Base-by-base conservation (phyloP, 1,140 invertebrate species). In the Cotesia chilonis region DNA sequence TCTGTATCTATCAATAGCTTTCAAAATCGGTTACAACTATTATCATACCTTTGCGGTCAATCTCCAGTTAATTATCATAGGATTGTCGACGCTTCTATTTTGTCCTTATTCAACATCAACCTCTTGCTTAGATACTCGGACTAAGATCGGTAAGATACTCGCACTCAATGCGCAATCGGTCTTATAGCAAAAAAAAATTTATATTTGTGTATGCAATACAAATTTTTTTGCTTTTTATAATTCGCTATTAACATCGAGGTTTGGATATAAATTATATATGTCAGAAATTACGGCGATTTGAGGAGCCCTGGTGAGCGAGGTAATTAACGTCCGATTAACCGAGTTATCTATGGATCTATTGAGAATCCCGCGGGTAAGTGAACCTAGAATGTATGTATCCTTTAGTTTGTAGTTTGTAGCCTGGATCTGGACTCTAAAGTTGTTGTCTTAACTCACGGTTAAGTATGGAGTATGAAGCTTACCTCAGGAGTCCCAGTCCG, bases 11-110 rank as follows among this genome's bases (percentile, higher is more conserved):
- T 63, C 28, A 17, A 63, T 63, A 12, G 9, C 35, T 68, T 68
- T 52, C 66, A 10, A 68, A 68, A 55, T 68, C n/a, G 38, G n/a
- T 6, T 9, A 65, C 37, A 4, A 68, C 51, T 36, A 68, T 68
- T 67, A 67, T 67, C 64, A 67, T 67, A 67, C 64, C 64, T 52
- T 20, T 51, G 28, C 51, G 66, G 51, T 68, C 52, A 68, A 55
- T 52, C 47, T n/a, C n/a, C 51, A 52, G 5, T 55, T 68, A 68
- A 68, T 68, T 68, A 55, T 68, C 51, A 55, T 54, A 68, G 47
- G 20, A 67, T 67, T 52, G 64, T 52, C n/a, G 4, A 41, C 35
- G n/a, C 10, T 35, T n/a, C 35, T 28, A 28, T 28, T 28, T 28
- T 38, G 28, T 38, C 37, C 14, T 17, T 64, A 64, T 64, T 9